phyloP scores from a whole-genome alignment of 2,113 vertebrate species.

The Lasiurus borealis region DNA sequence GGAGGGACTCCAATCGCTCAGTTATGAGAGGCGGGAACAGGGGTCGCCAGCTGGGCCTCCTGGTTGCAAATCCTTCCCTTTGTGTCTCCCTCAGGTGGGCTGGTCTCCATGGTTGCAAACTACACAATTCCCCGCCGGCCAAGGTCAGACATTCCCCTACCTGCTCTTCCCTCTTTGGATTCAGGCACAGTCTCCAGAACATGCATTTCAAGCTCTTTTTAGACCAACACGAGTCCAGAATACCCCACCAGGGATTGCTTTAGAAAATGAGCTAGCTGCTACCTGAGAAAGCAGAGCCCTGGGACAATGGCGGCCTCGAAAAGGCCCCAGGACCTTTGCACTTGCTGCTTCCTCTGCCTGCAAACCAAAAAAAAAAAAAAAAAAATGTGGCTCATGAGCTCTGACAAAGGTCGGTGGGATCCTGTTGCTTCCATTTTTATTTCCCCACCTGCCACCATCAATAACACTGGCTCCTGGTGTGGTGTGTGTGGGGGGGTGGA shows the following conservation, averaged over 20 bases:
- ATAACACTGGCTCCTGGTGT: not conserved
- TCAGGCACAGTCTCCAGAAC: not conserved
- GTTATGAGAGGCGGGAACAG: not conserved
- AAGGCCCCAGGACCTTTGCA: not conserved
- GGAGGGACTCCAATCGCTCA: not conserved
- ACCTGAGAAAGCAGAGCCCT: not conserved
- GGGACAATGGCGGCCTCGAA: not conserved
- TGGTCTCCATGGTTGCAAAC: not conserved
- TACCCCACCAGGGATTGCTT: not conserved
- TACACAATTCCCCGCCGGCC: not conserved
- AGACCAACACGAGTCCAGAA: not conserved
- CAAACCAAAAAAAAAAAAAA: conserved; percentile 15
- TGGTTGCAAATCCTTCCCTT: not conserved
- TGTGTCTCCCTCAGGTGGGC: not conserved
- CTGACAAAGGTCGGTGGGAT: not conserved
- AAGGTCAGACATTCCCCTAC: not conserved
- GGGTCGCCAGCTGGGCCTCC: not conserved
- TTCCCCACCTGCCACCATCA: not conserved
- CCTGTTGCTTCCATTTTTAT: not conserved
- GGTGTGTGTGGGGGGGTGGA: not conserved
- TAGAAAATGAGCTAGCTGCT: not conserved
- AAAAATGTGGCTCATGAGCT: not conserved
- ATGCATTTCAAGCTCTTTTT: not conserved
- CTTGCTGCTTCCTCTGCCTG: not conserved
- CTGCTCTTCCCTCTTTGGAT: not conserved